Percentiles rank a stretch among this genome's conserved stretches.
Conservation (phyloP, 2,797 vertebrate genomes). For the Phoxinus dragarum region DNA sequence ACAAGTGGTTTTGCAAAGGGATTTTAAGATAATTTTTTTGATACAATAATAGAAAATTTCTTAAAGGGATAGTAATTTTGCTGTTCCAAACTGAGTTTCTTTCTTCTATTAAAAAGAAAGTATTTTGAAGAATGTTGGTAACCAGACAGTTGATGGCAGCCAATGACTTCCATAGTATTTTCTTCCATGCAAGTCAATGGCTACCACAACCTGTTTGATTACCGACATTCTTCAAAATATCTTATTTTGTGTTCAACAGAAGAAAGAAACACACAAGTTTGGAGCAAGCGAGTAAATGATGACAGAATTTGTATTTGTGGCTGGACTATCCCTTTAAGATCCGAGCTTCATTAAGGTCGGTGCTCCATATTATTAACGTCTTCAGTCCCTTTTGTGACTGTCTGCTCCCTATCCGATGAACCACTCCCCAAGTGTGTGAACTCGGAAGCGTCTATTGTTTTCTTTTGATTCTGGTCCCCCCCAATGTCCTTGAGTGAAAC, state of each 20-base stretch:
- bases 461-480: neutral
- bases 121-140: too few species aligned
- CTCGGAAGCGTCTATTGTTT: slow-evolving; percentile 52
- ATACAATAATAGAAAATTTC: too few species aligned
- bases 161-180: neutral
- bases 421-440: slow-evolving; percentile 39
- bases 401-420: neutral
- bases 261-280: too few species aligned
- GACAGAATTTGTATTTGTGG: neutral
- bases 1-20: neutral
- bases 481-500: slow-evolving; percentile 33
- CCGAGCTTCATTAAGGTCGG: neutral
- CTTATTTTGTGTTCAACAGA: too few species aligned
- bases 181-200: neutral
- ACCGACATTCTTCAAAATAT: too few species aligned
- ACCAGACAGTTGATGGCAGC: too few species aligned
- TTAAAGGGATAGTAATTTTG: too few species aligned
- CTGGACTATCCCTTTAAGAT: neutral
- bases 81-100: too few species aligned
- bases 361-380: neutral
- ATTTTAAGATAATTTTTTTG: neutral
- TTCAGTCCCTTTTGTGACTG: neutral
- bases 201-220: neutral
- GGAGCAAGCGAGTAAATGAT: neutral
- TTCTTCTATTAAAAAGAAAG: too few species aligned